These are phyloP conservation scores for Phasia obesa DNA, from an alignment of 2,888 invertebrate species.

Conservation along the genomic window DNA sequence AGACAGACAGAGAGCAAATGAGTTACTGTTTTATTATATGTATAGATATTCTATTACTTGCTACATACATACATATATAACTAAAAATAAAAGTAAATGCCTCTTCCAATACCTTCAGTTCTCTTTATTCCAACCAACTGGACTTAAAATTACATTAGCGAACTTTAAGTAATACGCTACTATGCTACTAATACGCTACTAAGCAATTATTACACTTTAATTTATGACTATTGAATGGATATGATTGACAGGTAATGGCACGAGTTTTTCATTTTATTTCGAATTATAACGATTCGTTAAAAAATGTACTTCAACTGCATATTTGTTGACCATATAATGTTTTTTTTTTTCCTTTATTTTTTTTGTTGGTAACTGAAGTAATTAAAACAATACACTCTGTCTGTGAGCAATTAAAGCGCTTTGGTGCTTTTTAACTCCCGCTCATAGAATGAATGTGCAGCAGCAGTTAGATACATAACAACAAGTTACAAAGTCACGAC, in stretches of 20 bases:
- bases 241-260: conserved; percentile 68
- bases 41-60: no score
- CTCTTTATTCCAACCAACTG: no score
- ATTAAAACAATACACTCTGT: conserved; percentile 50
- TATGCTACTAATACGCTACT: no score
- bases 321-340: conserved; percentile 24
- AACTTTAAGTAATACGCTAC: no score
- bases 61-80: no score
- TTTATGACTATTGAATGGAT: conserved; percentile 46
- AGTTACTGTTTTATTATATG: no score
- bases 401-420: conserved; percentile 29
- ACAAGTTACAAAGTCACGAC: conserved; percentile 69
- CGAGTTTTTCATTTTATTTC: conserved; percentile 62
- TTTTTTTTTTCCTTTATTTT: conserved; percentile 6
- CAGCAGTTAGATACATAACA: conserved; percentile 20
- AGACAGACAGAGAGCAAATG: no score
- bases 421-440: conserved; percentile 45
- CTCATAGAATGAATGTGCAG: conserved; percentile 33
- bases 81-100: no score
- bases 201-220: conserved; percentile 32
- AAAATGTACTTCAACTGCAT: conserved; percentile 47
- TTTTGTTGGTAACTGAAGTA: conserved; percentile 29
- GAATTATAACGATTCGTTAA: conserved; percentile 60
- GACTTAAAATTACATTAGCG: no score
- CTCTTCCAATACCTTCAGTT: no score